phyloP scores from a whole-genome alignment of 2,888 invertebrate species.

The Zhengitettix transpicula region DNA sequence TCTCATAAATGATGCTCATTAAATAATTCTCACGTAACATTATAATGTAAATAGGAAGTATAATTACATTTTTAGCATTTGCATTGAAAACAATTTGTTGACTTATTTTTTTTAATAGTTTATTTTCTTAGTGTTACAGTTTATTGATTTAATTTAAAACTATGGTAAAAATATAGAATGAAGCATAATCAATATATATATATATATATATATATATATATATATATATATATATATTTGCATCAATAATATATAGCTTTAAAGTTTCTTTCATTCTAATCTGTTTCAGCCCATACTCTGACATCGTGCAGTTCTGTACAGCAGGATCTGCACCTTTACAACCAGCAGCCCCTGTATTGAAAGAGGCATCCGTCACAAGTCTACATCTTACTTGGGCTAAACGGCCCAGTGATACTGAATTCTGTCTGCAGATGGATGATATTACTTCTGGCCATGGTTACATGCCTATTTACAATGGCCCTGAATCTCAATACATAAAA shows the following conservation, averaged over 20 bases:
- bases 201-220: not conserved
- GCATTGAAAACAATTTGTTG: too few species aligned
- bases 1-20: too few species aligned
- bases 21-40: too few species aligned
- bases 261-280: not conserved
- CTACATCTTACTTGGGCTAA: constrained; percentile 58
- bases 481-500: constrained; percentile 50
- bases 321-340: constrained; percentile 63
- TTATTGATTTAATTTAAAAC: too few species aligned
- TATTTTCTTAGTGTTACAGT: too few species aligned
- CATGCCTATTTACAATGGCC: constrained; percentile 62
- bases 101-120: too few species aligned
- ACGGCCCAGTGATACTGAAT: constrained; percentile 61
- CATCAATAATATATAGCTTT: not conserved
- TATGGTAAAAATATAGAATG: too few species aligned
- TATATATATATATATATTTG: not conserved
- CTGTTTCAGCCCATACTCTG: constrained; percentile 43
- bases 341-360: constrained; percentile 58
- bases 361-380: constrained; percentile 41
- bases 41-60: too few species aligned
- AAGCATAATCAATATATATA: too few species aligned
- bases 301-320: constrained; percentile 50
- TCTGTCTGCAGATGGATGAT: constrained; percentile 66
- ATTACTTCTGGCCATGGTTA: constrained; percentile 55
- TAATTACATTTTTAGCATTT: too few species aligned